Evolutionary conservation across 2,888 invertebrate genomes (phyloP).

Genomic region (Emmelina monodactyla): DNA sequence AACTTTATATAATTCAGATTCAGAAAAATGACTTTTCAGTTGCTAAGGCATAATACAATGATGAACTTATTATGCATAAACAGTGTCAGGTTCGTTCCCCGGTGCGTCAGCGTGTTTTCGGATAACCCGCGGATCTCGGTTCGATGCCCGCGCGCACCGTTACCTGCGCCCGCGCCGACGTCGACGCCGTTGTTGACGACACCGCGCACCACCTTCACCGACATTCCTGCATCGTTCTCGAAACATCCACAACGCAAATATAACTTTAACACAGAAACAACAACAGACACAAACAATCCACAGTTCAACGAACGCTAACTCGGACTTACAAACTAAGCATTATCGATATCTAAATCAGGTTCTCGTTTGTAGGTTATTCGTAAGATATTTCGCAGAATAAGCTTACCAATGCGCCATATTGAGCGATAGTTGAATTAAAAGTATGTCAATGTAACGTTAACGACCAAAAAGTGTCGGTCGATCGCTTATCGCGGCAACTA

Average conservation of each 20-base stretch:
- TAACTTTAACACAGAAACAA: too few species aligned
- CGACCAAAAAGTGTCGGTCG: conserved; percentile 29
- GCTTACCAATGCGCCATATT: conserved; percentile 19
- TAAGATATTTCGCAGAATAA: conserved; percentile 1
- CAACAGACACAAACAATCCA: too few species aligned
- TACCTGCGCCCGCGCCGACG: background rate
- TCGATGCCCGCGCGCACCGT: background rate
- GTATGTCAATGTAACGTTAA: conserved; percentile 39
- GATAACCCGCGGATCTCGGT: background rate
- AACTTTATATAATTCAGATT: too few species aligned
- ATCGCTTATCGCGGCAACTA: conserved; percentile 28
- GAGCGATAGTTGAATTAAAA: conserved; percentile 19
- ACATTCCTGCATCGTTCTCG: too few species aligned
- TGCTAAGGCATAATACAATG: too few species aligned
- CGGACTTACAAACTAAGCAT: background rate
- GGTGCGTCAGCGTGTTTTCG: background rate
- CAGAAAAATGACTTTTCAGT: too few species aligned
- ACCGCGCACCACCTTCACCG: too few species aligned
- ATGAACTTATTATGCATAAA: too few species aligned
- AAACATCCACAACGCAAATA: too few species aligned
- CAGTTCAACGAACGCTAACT: too few species aligned
- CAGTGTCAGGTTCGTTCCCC: background rate
- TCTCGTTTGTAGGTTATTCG: background rate
- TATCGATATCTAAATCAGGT: background rate
- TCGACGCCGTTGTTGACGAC: too few species aligned